A percentile compares a stretch with the other conserved stretches of the same genome.
phyloP scores from a whole-genome alignment of 2,113 vertebrate species.

The Australoheros scitulus region DNA sequence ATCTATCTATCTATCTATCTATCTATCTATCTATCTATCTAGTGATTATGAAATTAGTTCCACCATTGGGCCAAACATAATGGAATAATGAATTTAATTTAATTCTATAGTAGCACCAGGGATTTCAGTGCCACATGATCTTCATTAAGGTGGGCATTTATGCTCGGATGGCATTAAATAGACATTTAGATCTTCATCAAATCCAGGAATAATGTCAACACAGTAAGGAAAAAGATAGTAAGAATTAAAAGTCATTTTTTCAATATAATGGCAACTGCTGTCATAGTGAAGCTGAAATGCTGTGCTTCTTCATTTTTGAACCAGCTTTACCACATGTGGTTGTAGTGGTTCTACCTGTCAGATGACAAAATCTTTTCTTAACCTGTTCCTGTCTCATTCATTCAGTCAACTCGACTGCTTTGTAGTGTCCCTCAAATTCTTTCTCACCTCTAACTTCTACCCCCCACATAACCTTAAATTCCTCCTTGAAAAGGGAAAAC shows the following conservation, averaged over 20 bases:
- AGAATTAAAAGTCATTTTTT: background rate
- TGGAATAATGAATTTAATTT: background rate
- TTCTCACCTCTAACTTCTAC: background rate
- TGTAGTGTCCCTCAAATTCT: background rate
- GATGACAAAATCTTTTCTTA: background rate
- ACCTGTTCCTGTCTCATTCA: background rate
- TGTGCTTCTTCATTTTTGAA: constrained; percentile 12
- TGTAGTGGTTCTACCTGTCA: background rate
- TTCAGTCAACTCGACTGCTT: background rate
- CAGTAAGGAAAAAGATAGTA: background rate
- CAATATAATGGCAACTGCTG: background rate
- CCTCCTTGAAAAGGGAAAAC: background rate
- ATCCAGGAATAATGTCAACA: background rate
- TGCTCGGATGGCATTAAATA: background rate
- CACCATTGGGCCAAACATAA: background rate
- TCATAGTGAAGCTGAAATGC: constrained; percentile 13
- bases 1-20: too few species aligned
- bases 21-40: too few species aligned
- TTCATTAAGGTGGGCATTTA: background rate
- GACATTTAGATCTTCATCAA: background rate
- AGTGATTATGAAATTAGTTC: too few species aligned
- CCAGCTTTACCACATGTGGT: background rate
- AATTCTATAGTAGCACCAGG: background rate
- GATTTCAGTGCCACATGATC: background rate
- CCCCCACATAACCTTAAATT: background rate